Evolutionary conservation across 2,113 vertebrate species (phyloP), one percentile per base, ranked within the genome.

Genomic region (Callipepla squamata): DNA sequence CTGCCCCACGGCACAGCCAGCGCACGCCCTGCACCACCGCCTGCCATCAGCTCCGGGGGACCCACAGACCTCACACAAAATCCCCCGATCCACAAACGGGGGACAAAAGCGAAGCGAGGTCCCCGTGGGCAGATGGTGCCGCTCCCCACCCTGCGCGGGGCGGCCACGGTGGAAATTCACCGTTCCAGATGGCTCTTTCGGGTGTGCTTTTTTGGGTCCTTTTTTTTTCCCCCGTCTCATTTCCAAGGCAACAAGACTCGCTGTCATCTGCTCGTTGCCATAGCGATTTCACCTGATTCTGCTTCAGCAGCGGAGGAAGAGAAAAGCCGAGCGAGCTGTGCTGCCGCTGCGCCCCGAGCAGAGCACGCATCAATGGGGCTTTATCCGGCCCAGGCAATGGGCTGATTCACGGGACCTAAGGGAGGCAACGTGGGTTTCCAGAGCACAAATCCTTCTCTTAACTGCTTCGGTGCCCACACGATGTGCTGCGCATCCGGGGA

Each of bases 191-290:
- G 85, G 95, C 91, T 61, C 88, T 89, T 89, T 91, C 68, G 85
- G 94, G 93, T 84, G 93, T 32, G 2, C 55, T 70, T 72, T 80
- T 55, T 81, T 74, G 51, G 51, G 51, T 53, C 51, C 94, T 73
- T 77, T 89, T 42, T 57, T 70, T 94, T 83, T 95, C 97, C 87
- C 85, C 90, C 72, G 93, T 92, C 95, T 87, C 66, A 96, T 97
- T 96, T 94, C 97, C 96, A 97, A 97, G 96, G 97, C 95, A 98
- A 98, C 97, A 44, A 80, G 72, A 95, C 96, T 97, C 94, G 36
- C 92, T 94, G 96, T 97, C 97, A 97, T 97, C 96, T 95, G 93
- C 93, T 59, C 55, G 97, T 98, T 98, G 96, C 97, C 97, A 98
- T 97, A 97, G 97, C 51, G 93, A 98, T 97, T 96, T 95, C 85